Base-by-base conservation (phyloP, 2,888 invertebrate species). In the Lacanobia wlatinum region DNA sequence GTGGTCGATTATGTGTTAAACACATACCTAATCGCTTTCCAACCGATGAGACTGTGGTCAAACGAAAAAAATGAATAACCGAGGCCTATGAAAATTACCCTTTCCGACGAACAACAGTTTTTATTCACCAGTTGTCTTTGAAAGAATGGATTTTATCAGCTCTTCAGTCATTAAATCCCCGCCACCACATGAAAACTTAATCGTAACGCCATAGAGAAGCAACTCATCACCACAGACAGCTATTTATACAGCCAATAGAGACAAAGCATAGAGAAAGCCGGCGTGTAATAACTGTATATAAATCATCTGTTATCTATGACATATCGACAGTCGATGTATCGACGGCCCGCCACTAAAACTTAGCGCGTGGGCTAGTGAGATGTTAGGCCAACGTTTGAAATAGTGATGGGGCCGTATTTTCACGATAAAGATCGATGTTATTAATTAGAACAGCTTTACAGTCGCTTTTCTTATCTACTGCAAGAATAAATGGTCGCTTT, bases 211-310 rank as follows among this genome's bases (percentile, higher is more conserved):
- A 40, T 18, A 60, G 62, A 70, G 23, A 68, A 67, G 59, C 79
- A 69, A 80, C 73, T 66, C 69, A 78, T 82, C 80, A 83, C 62
- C 16, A 34, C 7, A 52, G 80, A 83, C 80, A 80, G 74, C 60
- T 83, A 79, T 80, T 70, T 70, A 83, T 75, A 62, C 70, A 70
- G 61, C 56, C 60, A 76, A 82, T 82, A 84, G 73, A 82, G 82
- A 77, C 81, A 83, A 83, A 84, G 73, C 73, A 74, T 70, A 77
- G 81, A 83, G 84, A 82, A 80, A 84, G 81, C 82, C 52, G 76
- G 48, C 61, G 40, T 81, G 67, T 83, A 84, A 84, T 83, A 84
- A 84, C 73, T 53, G 63, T 62, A 52, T 74, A 74, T 83, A 83
- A 83, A 84, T 83, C 82, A 84, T 34, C 10, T 66, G 60, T 69